These are phyloP conservation scores for Apamea anceps DNA, from an alignment of 2,888 invertebrate species.

Conservation along the genomic window DNA sequence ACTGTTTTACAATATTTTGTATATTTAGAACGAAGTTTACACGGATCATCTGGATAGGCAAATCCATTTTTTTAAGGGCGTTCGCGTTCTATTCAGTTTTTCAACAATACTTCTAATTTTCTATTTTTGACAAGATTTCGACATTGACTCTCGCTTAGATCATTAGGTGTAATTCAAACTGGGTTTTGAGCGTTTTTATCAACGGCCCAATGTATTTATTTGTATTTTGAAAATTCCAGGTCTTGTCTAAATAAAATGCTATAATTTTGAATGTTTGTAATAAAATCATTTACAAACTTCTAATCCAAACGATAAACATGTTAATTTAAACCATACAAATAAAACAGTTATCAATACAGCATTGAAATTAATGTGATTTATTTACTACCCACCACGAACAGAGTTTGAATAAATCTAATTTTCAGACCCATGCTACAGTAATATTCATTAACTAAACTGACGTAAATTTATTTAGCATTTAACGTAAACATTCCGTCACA, in stretches of 20 bases:
- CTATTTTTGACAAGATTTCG: not conserved
- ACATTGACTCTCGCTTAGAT: not conserved
- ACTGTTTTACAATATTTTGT: not conserved
- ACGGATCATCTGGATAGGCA: not conserved
- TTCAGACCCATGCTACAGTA: conserved; percentile 22
- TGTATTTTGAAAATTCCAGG: not conserved
- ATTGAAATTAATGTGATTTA: not conserved
- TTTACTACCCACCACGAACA: not conserved
- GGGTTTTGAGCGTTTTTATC: too few species aligned
- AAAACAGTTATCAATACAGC: conserved; percentile 7
- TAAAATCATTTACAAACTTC: not conserved
- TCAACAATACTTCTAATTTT: not conserved
- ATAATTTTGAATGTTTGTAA: not conserved
- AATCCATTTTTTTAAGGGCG: not conserved
- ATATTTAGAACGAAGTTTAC: not conserved
- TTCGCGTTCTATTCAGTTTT: not conserved
- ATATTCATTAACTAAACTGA: conserved; percentile 32
- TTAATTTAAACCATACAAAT: not conserved
- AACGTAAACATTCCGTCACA: conserved; percentile 43
- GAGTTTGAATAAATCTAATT: conserved; percentile 12
- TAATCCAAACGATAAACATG: not conserved
- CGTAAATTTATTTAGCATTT: conserved; percentile 30
- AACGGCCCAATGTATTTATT: not conserved
- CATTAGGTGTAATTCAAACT: too few species aligned
- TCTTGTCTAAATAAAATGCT: not conserved